Percentiles rank a stretch among this genome's conserved stretches.
Evolutionary conservation across 2,888 invertebrate genomes (phyloP).

Genomic region (Caenorhabditis sp.): DNA sequence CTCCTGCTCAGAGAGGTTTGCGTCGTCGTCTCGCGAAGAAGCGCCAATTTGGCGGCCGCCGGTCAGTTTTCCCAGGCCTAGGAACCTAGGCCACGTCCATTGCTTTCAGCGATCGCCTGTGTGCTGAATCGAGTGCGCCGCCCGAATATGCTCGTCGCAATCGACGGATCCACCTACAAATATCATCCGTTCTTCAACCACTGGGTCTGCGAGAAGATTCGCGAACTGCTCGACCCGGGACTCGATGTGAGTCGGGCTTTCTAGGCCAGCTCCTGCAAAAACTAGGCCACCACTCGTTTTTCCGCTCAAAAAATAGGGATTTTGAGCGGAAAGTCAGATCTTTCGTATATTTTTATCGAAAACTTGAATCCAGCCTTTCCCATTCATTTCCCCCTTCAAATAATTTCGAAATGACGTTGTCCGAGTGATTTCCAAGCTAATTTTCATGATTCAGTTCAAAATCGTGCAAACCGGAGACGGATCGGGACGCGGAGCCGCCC

Average conservation of each 20-base stretch:
- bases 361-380: too few species aligned
- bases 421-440: too few species aligned
- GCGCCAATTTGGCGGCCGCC: constrained; percentile 92
- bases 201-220: constrained; percentile 92
- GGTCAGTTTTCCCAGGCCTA: too few species aligned
- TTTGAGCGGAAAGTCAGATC: too few species aligned
- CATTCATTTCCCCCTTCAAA: too few species aligned
- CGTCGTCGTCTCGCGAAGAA: constrained; percentile 91
- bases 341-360: too few species aligned
- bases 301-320: too few species aligned
- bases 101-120: constrained; percentile 84
- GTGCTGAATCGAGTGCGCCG: constrained; percentile 92
- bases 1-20: constrained; percentile 87
- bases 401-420: too few species aligned
- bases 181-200: constrained; percentile 95
- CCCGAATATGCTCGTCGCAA: constrained; percentile 88
- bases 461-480: constrained; percentile 95
- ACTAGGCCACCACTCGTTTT: too few species aligned
- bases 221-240: constrained; percentile 73
- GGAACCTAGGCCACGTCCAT: too few species aligned
- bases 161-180: constrained; percentile 96
- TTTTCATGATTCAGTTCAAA: constrained; percentile 61
- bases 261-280: too few species aligned
- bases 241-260: constrained; percentile 81
- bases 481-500: constrained; percentile 92